Base-by-base conservation (phyloP, 30 jellyfish, hydroid and myxozoan genomes). In the Cassiopea xamachana region DNA sequence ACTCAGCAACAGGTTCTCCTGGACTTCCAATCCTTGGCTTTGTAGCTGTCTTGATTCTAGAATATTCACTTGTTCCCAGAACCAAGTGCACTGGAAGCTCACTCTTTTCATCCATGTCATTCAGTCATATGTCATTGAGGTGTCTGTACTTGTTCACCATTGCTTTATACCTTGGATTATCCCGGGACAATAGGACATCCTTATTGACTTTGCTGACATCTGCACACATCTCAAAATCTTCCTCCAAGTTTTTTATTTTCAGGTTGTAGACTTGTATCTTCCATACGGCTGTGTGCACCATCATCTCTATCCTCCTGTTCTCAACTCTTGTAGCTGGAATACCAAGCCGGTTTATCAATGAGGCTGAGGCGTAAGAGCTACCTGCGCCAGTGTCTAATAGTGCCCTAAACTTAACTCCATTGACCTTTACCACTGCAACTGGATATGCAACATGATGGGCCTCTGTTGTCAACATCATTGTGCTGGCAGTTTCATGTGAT, bases 311-410 rank as follows among this genome's bases (percentile, higher is more conserved):
- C 44, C 17, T 69, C 50, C 85, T 86, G 18, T 73, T 9, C 90
- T 85, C 93, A 8, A 64, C 74, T 64, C 74, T 64, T 64, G 43
- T 14, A 9, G 74, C 74, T 64, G 74, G 43, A 64, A 64, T 17
- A 13, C 74, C 15, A 64, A 9, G 74, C 82, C 74, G 27, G 74
- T 64, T 64, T 1, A 79, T 39, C 13, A 88, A 61, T 58, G 59
- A 58, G 60, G 86, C 86, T 79, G 95, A 88, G 61, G 75, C 82
- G 50, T 88, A 88, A 1, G 90, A 77, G 86, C 95, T 79, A 60
- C 95, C 95, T 62, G 97, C 94, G 46, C 95, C 97, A 8, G 89
- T 84, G 89, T 91, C 95, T 16, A 91, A 70, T 14, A 91, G 89
- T 27, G 94, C 95, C 16, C 92, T 44, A 64, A 93, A 90, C 76